Evolutionary conservation across 92 coral and sea anemone genomes (phyloP).

Genomic region (Porites rus): DNA sequence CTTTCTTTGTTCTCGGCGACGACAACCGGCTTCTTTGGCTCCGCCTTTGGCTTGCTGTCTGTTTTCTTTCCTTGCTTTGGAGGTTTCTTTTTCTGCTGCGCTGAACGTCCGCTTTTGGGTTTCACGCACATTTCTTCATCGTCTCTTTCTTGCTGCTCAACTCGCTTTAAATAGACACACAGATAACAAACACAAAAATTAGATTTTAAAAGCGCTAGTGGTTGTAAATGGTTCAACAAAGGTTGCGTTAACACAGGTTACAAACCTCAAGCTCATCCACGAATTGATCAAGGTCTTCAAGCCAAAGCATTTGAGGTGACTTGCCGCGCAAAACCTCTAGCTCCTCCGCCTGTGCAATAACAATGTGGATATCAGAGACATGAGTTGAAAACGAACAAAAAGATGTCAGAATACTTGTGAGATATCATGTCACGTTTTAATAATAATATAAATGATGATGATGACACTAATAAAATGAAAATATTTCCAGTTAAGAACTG

Average conservation of each 20-base stretch:
- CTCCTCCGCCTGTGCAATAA: constrained; percentile 74
- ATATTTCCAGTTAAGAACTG: background rate
- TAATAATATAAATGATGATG: no score
- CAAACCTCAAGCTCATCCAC: constrained; percentile 51
- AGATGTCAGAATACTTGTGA: no score
- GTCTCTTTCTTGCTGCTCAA: constrained; percentile 82
- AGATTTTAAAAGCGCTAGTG: background rate
- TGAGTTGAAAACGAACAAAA: background rate
- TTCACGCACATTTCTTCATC: constrained; percentile 67
- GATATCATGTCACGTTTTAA: no score
- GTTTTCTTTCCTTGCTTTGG: constrained; percentile 36
- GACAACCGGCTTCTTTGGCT: constrained; percentile 48
- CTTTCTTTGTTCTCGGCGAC: constrained; percentile 20
- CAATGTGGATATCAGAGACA: background rate
- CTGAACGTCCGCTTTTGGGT: constrained; percentile 70
- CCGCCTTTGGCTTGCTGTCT: constrained; percentile 38
- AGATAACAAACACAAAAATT: background rate
- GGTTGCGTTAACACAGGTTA: background rate
- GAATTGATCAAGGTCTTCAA: constrained; percentile 83
- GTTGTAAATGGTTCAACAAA: background rate
- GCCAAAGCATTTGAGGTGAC: constrained; percentile 89
- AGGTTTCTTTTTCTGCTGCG: constrained; percentile 42
- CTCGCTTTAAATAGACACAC: constrained; percentile 44
- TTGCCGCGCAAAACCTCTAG: constrained; percentile 70
- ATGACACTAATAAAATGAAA: no score